These are phyloP conservation scores for Anser cygnoides DNA, from an alignment of 2,113 vertebrate genomes.

Conservation along the genomic window DNA sequence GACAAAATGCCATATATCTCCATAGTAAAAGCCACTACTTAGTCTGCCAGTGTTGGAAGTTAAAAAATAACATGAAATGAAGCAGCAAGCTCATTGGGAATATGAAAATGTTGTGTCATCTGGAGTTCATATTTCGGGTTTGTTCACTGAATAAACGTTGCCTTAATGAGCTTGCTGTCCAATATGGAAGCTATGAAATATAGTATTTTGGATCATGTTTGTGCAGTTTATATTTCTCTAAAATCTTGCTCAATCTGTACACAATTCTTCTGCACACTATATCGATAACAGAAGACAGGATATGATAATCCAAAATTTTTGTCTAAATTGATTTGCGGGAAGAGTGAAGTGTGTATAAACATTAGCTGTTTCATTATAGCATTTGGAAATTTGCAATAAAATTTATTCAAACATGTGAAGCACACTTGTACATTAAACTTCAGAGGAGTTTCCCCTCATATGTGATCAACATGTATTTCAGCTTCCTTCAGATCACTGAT, in stretches of 20 bases:
- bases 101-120: background rate
- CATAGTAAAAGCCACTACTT: background rate
- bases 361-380: background rate
- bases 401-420: slow-evolving; percentile 33
- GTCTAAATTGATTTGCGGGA: background rate
- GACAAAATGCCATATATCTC: background rate
- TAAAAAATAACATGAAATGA: background rate
- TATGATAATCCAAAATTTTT: background rate
- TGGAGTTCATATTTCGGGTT: background rate
- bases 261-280: background rate
- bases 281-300: background rate
- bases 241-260: background rate
- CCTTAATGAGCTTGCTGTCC: background rate
- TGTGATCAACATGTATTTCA: slow-evolving; percentile 27
- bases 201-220: background rate
- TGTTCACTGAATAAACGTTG: background rate
- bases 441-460: slow-evolving; percentile 30
- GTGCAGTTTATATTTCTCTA: background rate
- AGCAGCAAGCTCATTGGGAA: background rate
- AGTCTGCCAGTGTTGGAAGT: background rate
- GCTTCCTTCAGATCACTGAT: background rate
- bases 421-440: slow-evolving; percentile 22
- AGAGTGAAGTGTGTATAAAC: background rate
- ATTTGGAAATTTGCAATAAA: slow-evolving; percentile 27
- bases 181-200: background rate